Base-by-base conservation (phyloP, 1,140 invertebrate species). In the Brachionus angularis region DNA sequence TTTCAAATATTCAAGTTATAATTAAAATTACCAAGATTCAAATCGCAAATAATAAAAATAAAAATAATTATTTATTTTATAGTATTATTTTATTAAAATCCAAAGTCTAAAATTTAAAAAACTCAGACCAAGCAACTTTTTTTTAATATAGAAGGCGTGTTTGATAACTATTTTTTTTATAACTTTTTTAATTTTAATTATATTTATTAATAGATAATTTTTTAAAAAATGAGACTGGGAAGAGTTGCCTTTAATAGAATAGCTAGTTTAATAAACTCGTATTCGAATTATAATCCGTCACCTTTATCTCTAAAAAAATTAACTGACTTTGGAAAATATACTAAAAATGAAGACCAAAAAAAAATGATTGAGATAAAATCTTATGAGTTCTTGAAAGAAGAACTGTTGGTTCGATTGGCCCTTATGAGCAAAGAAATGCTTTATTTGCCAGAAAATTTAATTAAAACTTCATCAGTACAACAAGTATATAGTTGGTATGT, bases 351-450 rank as follows among this genome's bases (percentile, higher is more conserved):
- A 8, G 23, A n/a, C 14, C 27, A 10, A 21, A 36, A 58, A 21
- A 36, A 21, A 46, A 46, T 42, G 39, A 16, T 33, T 8, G 90
- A 93, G 79, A 86, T 88, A 73, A 90, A 90, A 78, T 93, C 91
- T 0, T 96, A 88, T 77, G 85, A 91, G 73, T 97, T 98, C 79
- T 84, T 98, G n/a, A 85, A 91, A 46, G 93, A 96, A 79, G 94
- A 97, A 82, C 80, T 98, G 49, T 93, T 93, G 1, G 93, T 97
- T 1, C 85, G 94, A 50, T 82, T 97, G 74, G 93, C 94, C 5
- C 96, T 97, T 79, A 97, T 98, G 73, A 97, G 97, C 92, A 94
- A 96, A 80, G 94, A 98, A 82, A 94, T 98, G 76, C 89, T 91
- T 47, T 80, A 96, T 27, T 81, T 97, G 14, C 95, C 95, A 27